Base-by-base conservation (phyloP, 2,888 invertebrate genomes). In the Emmelina monodactyla region DNA sequence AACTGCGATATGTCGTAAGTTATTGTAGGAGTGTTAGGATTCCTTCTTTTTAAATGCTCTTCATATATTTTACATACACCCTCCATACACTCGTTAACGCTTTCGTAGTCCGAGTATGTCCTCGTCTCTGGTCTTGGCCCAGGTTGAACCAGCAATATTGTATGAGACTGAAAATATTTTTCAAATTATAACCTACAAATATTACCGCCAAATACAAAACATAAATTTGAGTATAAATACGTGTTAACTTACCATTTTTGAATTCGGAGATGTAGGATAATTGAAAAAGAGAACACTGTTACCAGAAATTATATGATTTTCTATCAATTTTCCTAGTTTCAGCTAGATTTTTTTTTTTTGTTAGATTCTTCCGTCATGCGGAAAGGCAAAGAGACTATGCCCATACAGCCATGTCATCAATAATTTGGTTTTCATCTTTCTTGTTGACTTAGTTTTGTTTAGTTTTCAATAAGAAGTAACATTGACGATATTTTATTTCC, bases 1-100 rank as follows among this genome's bases (percentile, higher is more conserved):
- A 99, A 81, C 59, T 99, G 97, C 37, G 92, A 93, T 37, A 99
- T 97, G 64, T 99, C 98, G 58, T 99, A 99, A 0, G 98, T 98
- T 42, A 99, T 99, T 1, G 94, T 94, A 1, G 96, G 94, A 11
- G 94, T 93, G 58, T 94, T 91, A 0, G 99, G 98, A 62, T 98
- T 97, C 54, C 92, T 85, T 39, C 93, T 84, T 63, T 99, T 99
- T 47, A 99, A 73, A 69, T 99, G 98, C 58, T 99, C 98, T 61
- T 99, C 99, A 61, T 96, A 99, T 45, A 99, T 98, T 79, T 97
- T 97, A 66, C 99, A 99, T 9, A 99, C 96, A 22, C 96, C 97
- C 81, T 98, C 97, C 90, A 98, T 91, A 60, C 97, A 97, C 57
- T 97, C 97, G 55, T 97, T 97, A 6, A 97, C 91, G 40, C 95